Percentiles rank a stretch among this genome's conserved stretches.
Conservation (phyloP, 2,113 vertebrate species). For the Garra rufa region DNA sequence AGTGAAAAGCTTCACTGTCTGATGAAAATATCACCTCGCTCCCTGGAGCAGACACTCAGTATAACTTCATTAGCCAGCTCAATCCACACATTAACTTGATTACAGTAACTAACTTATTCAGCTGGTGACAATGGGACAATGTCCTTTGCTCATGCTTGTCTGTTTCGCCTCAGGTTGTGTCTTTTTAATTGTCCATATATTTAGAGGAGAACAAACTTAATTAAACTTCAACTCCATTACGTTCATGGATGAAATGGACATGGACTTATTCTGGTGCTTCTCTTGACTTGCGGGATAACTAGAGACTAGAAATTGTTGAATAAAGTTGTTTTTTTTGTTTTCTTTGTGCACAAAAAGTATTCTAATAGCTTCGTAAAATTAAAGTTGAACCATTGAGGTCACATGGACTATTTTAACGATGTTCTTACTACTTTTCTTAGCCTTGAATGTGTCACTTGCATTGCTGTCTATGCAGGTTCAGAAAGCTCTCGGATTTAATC, state of each 20-base stretch:
- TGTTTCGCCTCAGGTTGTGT: conserved; percentile 7
- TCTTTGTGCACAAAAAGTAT: no score
- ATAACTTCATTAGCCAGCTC: conserved; percentile 73
- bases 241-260: background rate
- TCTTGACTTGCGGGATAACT: background rate
- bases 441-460: no score
- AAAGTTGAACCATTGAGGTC: no score
- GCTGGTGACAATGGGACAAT: conserved; percentile 50
- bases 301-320: no score
- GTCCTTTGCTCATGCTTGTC: conserved; percentile 58
- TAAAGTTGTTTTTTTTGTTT: no score
- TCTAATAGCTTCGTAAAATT: no score
- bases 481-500: no score
- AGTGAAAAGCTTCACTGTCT: conserved; percentile 61
- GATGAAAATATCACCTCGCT: conserved; percentile 66
- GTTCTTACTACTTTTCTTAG: no score
- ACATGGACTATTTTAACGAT: no score
- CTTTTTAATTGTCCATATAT: background rate
- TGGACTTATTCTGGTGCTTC: background rate
- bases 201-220: background rate
- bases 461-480: no score
- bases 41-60: conserved; percentile 61
- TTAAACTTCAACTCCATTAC: background rate
- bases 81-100: conserved; percentile 72
- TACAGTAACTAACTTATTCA: conserved; percentile 66